phyloP scores from a whole-genome alignment of 2,797 vertebrate genomes.

The Lutjanus argentimaculatus region DNA sequence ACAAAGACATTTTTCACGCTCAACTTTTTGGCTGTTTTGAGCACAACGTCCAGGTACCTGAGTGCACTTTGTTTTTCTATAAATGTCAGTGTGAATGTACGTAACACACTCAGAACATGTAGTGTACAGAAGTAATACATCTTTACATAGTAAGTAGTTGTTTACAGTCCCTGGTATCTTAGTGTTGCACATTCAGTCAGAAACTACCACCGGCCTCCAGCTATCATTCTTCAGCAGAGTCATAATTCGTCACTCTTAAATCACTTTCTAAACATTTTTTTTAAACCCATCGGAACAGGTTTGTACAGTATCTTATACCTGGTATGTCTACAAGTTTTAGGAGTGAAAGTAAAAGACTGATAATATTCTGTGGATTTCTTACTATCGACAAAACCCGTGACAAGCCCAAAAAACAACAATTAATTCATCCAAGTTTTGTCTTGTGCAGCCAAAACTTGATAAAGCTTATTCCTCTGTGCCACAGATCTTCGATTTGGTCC shows the following conservation, averaged over 20 bases:
- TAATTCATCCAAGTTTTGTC: too few species aligned
- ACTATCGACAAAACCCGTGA: background rate
- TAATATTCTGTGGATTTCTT: background rate
- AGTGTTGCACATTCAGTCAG: background rate
- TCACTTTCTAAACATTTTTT: background rate
- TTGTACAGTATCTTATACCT: background rate
- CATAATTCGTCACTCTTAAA: background rate
- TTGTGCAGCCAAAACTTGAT: too few species aligned
- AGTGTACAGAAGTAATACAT: too few species aligned
- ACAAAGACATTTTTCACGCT: too few species aligned
- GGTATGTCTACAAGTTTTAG: background rate
- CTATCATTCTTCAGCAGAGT: background rate
- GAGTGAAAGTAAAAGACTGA: background rate
- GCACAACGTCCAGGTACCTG: too few species aligned
- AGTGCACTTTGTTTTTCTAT: too few species aligned
- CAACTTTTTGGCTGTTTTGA: too few species aligned
- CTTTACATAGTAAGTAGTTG: too few species aligned
- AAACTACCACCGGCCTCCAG: background rate
- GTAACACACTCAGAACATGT: too few species aligned
- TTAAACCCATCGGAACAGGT: background rate
- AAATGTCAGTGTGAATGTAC: too few species aligned
- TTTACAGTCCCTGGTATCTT: too few species aligned
- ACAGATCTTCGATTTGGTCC: background rate
- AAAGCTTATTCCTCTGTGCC: background rate
- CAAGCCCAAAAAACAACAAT: too few species aligned